These are phyloP conservation scores for Melipona quadrifasciata DNA, from an alignment of 1,140 invertebrate genomes.

Conservation along the genomic window DNA sequence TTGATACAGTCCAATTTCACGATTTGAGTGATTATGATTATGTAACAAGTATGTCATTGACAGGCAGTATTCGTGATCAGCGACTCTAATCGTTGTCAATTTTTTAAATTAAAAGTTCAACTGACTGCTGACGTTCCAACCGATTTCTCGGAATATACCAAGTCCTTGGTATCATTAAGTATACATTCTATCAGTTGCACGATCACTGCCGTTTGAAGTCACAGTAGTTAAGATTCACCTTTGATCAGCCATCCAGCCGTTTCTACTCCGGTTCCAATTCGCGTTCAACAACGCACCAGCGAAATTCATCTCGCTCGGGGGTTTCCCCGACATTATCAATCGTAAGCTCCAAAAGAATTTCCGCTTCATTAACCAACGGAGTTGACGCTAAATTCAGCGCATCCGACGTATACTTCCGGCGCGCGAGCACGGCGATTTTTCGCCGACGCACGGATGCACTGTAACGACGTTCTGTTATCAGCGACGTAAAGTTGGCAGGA, in stretches of 20 bases:
- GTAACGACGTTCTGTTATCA: slow-evolving; percentile 13
- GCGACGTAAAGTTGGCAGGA: background rate
- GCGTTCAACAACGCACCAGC: background rate
- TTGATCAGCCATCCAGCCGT: background rate
- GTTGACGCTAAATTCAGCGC: background rate
- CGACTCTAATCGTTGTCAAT: too few species aligned
- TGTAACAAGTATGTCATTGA: background rate
- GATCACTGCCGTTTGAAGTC: background rate
- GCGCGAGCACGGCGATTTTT: background rate
- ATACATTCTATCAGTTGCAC: too few species aligned
- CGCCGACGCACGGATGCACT: background rate
- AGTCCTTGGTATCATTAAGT: background rate
- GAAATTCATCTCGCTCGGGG: too few species aligned
- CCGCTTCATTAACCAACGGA: background rate
- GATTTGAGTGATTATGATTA: background rate
- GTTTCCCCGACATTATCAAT: background rate
- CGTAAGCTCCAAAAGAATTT: slow-evolving; percentile 15
- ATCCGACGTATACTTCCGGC: background rate
- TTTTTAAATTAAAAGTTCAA: too few species aligned
- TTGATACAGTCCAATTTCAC: background rate
- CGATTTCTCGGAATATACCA: too few species aligned
- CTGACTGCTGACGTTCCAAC: too few species aligned
- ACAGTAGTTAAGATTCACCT: background rate
- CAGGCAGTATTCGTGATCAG: too few species aligned
- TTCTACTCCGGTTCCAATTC: background rate